Percentiles rank a stretch among this genome's conserved stretches.
These are phyloP conservation scores for Chrysomallon squamiferum DNA, from an alignment of 1,140 invertebrate genomes.

Conservation along the genomic window DNA sequence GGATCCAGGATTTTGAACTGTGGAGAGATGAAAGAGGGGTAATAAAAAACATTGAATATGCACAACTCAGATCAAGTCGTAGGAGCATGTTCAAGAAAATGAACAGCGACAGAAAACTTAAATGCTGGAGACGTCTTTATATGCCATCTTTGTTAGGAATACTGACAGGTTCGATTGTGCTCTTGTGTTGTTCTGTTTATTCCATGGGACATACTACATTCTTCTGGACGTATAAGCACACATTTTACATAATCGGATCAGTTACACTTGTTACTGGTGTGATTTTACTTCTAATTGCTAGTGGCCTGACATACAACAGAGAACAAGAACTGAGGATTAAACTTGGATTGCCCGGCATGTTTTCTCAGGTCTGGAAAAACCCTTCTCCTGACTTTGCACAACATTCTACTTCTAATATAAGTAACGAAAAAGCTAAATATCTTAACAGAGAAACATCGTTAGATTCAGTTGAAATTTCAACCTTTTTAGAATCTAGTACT, in stretches of 20 bases:
- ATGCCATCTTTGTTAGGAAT: not conserved
- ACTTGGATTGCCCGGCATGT: not conserved
- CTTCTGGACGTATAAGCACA: not conserved
- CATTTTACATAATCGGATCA: not conserved
- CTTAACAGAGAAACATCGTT: not conserved
- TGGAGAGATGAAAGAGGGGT: not conserved
- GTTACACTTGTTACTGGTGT: not conserved
- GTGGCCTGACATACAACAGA: not conserved
- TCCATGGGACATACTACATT: not conserved
- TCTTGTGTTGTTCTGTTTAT: not conserved
- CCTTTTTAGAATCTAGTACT: not conserved
- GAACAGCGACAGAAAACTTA: not conserved
- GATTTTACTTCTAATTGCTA: not conserved
- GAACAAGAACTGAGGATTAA: not conserved
- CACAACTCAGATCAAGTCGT: not conserved
- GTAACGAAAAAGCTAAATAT: not conserved
- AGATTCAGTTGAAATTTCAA: not conserved
- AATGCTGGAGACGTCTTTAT: not conserved
- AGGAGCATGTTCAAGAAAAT: not conserved
- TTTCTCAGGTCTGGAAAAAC: not conserved
- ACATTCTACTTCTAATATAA: not conserved
- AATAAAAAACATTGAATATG: conserved; percentile 1
- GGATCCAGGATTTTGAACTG: conserved; percentile 2
- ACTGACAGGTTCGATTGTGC: not conserved
- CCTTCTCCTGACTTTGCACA: not conserved